Conservation (phyloP, 2,113 vertebrate species). For the Saguinus imperator region DNA sequence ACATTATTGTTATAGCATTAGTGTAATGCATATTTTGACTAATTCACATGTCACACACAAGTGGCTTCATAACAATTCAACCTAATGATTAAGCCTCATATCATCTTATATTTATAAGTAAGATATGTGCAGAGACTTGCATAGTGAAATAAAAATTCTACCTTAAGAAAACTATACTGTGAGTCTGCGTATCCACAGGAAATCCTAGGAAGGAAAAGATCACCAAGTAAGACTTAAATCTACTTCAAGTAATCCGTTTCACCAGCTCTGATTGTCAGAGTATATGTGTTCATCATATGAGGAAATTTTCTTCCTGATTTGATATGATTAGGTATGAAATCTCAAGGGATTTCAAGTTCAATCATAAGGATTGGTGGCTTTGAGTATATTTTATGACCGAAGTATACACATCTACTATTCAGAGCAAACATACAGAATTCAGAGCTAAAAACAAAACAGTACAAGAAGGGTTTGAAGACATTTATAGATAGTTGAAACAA, state of each 20-base stretch:
- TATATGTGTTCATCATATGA: neutral
- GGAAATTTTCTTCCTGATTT: slow-evolving; percentile 21
- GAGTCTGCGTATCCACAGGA: neutral
- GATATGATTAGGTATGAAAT: slow-evolving; percentile 5
- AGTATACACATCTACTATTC: neutral
- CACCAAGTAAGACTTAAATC: neutral
- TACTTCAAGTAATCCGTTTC: neutral
- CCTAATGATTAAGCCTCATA: neutral
- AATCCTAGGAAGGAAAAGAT: neutral
- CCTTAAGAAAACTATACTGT: neutral
- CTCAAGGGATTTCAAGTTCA: slow-evolving; percentile 30
- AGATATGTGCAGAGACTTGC: neutral
- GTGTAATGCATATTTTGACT: neutral
- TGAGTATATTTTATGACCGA: neutral
- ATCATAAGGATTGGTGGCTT: neutral
- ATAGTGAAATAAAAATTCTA: neutral
- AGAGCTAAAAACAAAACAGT: slow-evolving; percentile 6
- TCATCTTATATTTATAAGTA: neutral
- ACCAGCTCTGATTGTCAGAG: neutral
- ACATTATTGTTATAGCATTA: neutral
- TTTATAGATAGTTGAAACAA: neutral
- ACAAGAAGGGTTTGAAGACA: neutral
- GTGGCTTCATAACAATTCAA: neutral
- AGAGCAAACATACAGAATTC: neutral
- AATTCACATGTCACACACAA: neutral